Base-by-base conservation (phyloP, 2,888 invertebrate species). In the Heliconius ethilla region DNA sequence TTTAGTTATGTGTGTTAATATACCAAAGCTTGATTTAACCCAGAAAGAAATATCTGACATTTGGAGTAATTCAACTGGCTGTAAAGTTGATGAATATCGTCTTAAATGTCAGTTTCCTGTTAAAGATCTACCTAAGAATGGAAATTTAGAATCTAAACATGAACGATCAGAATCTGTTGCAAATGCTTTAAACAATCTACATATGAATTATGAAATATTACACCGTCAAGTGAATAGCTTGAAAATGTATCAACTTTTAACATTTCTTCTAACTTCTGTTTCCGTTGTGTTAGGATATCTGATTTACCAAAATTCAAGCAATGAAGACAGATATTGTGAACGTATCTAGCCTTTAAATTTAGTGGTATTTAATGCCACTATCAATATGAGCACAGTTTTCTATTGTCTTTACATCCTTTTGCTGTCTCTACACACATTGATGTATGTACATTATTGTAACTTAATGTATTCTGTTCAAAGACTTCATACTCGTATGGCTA, bases 1-100 rank as follows among this genome's bases (percentile, higher is more conserved):
- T 89, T 95, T 99, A 33, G 96, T 99, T 4, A 97, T 98, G 97
- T 97, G 97, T 59, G 96, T 97, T 82, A 95, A 96, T 62, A 92
- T 96, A 10, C 95, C 96, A 0, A 95, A 95, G 77, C 87, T 92
- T 0, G 95, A 96, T 80, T 84, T 95, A 69, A 92, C 95, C 1
- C 86, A 91, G 0, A 95, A 96, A 82, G 97, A 97, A 83, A 89
- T 98, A 11, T 87, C 95, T 0, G 97, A 97, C 15, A 90, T 98
- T 77, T 97, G 98, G 97, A 97, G 97, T 81, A 92, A 94, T 15
- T 95, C 95, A 0, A 94, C 95, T 0, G 92, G 94, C 11, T 95
- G 95, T 84, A 95, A 95, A 83, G 95, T 97, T 0, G 96, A 97
- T 78, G 96, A 97, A 84, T 97, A 97, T 88, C 95, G 97, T 76